Base-by-base conservation (phyloP, 2,888 invertebrate species). In the Trachelus iudaicus region DNA sequence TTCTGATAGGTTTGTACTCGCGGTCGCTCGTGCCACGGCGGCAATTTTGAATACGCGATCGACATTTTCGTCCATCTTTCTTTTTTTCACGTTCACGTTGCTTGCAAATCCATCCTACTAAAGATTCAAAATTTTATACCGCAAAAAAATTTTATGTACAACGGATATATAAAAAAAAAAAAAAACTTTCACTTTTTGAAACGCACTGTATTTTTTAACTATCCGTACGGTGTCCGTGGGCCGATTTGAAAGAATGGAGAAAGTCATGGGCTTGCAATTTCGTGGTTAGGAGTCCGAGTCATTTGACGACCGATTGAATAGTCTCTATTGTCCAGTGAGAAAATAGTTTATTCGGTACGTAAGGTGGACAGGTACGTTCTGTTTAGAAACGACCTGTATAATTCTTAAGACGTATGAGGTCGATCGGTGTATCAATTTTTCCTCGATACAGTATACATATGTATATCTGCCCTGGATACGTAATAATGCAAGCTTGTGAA, bases 251-350 rank as follows among this genome's bases (percentile, higher is more conserved):
- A 56, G 71, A 71, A 71, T 81, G 86, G 89, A 89, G 89, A 89
- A 89, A 89, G 89, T 89, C 88, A 89, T 88, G 85, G 88, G 86
- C 88, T 88, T 88, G 88, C 89, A 87, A 89, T 89, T 89, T 71
- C 33, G 69, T 69, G 33, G 40, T 6, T 33, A 30, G 2, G 69
- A 69, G 15, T 71, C 30, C 71, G 31, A 33, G 31, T 33, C 33
- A 15, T 71, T 71, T 71, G 40, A 23, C 23, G 40, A 56, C 23
- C 23, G 40, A 56, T 56, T 56, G 40, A 56, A 56, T 56, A 15
- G 23, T 56, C 23, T 56, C 23, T 23, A 56, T 56, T 56, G 40
- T 56, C 40, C 23, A 6, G 23, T 23, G 23, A 56, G 23, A 56
- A 56, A 56, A 56, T 9, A 56, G 40, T 56, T 56, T 23, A 23